Evolutionary conservation across 2,113 vertebrate species (phyloP).

Genomic region (Amblyopsis rosae): DNA sequence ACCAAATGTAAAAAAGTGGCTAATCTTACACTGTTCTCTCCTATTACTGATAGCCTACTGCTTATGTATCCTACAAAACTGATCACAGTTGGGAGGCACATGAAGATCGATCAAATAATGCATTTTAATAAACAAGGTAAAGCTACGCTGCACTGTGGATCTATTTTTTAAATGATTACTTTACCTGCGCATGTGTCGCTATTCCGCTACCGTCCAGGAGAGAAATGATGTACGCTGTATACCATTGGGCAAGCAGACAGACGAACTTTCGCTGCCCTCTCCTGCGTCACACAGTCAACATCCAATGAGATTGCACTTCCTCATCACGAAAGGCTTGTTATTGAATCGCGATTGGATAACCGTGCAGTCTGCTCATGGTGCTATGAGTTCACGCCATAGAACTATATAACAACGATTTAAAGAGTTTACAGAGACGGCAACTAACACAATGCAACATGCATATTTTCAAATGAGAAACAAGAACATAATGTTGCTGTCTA

Average conservation of each 20-base stretch:
- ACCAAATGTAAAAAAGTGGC: too few species aligned
- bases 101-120: neutral
- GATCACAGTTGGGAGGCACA: neutral
- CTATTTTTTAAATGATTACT: fast-evolving
- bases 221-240: neutral
- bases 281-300: fast-evolving
- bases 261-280: slow-evolving; percentile 6
- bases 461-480: too few species aligned
- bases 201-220: neutral
- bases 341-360: slow-evolving; percentile 62
- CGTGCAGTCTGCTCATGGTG: slow-evolving; percentile 73
- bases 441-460: too few species aligned
- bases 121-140: neutral
- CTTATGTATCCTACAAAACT: too few species aligned
- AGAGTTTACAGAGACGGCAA: neutral
- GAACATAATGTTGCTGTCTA: too few species aligned
- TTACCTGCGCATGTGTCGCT: slow-evolving; percentile 26
- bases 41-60: too few species aligned
- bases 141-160: neutral
- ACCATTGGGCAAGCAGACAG: neutral
- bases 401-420: too few species aligned
- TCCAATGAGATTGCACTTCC: slow-evolving; percentile 52
- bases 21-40: too few species aligned
- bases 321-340: slow-evolving; percentile 35
- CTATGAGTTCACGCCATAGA: slow-evolving; percentile 15